Percentiles rank a stretch among this genome's conserved stretches.
Conservation (phyloP, 2,888 invertebrate genomes). For the Doris montereyensis region DNA sequence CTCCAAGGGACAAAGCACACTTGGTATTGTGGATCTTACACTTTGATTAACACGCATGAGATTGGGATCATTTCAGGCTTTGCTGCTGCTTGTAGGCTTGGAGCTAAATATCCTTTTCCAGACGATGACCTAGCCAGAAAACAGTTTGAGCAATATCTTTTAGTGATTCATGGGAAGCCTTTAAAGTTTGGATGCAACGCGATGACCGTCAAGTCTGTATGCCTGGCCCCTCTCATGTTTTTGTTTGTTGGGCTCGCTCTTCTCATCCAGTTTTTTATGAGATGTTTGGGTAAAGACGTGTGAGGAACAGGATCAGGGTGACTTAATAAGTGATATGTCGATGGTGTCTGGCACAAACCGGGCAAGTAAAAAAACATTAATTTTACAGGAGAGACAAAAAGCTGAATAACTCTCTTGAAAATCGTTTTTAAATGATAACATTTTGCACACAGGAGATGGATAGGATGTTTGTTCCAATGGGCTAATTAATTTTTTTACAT, state of each 20-base stretch:
- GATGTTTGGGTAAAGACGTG: constrained; percentile 24
- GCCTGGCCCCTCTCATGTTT: constrained; percentile 51
- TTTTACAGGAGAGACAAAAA: too few relatives aligned
- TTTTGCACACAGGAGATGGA: too few relatives aligned
- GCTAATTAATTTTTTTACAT: too few relatives aligned
- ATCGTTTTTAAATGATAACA: too few relatives aligned
- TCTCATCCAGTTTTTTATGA: constrained; percentile 40
- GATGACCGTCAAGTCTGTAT: constrained; percentile 48
- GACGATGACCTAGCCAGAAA: constrained; percentile 56
- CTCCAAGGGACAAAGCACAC: constrained; percentile 57
- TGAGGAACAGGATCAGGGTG: too few relatives aligned
- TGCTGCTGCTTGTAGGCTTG: constrained; percentile 58
- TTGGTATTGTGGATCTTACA: constrained; percentile 61
- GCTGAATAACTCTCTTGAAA: too few relatives aligned
- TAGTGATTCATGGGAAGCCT: constrained; percentile 57
- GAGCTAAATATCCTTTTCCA: constrained; percentile 60
- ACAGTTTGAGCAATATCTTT: constrained; percentile 61
- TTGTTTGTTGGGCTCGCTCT: constrained; percentile 51
- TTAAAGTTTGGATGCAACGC: constrained; percentile 49
- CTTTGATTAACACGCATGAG: constrained; percentile 62
- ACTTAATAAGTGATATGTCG: too few relatives aligned
- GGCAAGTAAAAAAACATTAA: too few relatives aligned
- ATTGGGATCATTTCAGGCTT: constrained; percentile 62
- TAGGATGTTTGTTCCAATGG: too few relatives aligned
- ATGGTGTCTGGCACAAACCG: too few relatives aligned